Percentiles rank a stretch among this genome's conserved stretches.
Evolutionary conservation across 2,113 vertebrate genomes (phyloP).

Genomic region (Xyrauchen texanus): DNA sequence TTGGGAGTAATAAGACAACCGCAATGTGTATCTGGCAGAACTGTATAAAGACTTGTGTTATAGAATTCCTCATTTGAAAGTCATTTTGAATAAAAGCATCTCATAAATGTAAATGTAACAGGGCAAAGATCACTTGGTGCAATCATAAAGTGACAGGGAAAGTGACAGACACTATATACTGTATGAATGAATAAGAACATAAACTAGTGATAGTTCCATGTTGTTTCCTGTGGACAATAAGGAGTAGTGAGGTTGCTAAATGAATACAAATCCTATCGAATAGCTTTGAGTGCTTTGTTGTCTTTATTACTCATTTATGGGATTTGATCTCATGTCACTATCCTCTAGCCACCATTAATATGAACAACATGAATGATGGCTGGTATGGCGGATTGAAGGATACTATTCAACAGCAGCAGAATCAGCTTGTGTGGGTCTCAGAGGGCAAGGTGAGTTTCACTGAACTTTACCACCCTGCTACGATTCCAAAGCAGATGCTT

Average conservation of each 20-base stretch:
- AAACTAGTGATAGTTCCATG: no score
- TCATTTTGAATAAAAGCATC: slow-evolving; percentile 17
- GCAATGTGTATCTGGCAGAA: neutral
- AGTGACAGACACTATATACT: neutral
- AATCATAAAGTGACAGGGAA: neutral
- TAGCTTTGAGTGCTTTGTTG: neutral
- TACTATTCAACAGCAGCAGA: slow-evolving; percentile 93
- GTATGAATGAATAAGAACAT: no score
- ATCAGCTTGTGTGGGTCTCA: slow-evolving; percentile 98
- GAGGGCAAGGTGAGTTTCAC: slow-evolving; percentile 90
- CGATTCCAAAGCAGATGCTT: no score
- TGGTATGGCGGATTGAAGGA: slow-evolving; percentile 98
- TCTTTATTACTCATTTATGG: neutral
- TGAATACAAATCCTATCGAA: no score
- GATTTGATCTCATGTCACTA: neutral
- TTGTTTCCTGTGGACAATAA: no score
- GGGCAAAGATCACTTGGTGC: neutral
- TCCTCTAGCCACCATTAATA: slow-evolving; percentile 90
- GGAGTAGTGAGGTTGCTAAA: no score
- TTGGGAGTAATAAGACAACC: neutral
- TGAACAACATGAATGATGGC: slow-evolving; percentile 97
- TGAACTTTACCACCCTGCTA: neutral
- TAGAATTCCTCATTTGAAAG: slow-evolving; percentile 9
- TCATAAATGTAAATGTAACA: slow-evolving; percentile 25
- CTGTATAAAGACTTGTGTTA: neutral